Evolutionary conservation across 2,888 invertebrate genomes (phyloP).

Genomic region (Ectemnius lituratus): DNA sequence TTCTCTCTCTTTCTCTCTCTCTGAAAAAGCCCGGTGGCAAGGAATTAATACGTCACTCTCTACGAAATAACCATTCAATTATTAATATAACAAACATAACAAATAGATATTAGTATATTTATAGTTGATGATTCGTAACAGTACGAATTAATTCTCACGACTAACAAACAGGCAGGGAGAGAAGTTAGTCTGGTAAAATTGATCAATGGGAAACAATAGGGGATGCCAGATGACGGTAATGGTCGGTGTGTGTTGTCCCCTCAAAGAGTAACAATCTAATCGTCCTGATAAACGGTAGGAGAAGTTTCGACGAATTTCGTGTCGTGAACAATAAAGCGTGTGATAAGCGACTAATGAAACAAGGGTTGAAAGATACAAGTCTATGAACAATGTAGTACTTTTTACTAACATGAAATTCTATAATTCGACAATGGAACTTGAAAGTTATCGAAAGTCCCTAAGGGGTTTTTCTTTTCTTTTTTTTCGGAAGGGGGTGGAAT

Average conservation of each 20-base stretch:
- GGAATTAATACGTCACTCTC: too few relatives aligned
- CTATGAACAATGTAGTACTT: background rate
- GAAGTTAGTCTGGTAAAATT: too few relatives aligned
- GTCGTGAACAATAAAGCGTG: conserved; percentile 43
- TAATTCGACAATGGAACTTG: conserved; percentile 69
- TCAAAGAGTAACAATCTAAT: conserved; percentile 49
- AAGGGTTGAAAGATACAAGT: conserved; percentile 14
- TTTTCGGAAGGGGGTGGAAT: background rate
- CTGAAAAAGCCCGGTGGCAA: too few relatives aligned
- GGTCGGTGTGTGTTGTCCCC: conserved; percentile 25
- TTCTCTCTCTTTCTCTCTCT: too few relatives aligned
- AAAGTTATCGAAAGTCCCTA: conserved; percentile 55
- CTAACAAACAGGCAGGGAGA: too few relatives aligned
- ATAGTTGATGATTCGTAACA: too few relatives aligned
- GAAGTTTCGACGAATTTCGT: too few relatives aligned
- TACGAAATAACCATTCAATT: too few relatives aligned
- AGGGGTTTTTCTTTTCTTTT: too few relatives aligned
- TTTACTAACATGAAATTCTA: conserved; percentile 64
- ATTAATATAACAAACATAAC: too few relatives aligned
- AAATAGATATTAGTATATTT: too few relatives aligned
- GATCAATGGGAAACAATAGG: conserved; percentile 27
- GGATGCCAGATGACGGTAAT: conserved; percentile 39
- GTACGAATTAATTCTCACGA: too few relatives aligned
- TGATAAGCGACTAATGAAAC: conserved; percentile 40
- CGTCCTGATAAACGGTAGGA: conserved; percentile 9